These are phyloP conservation scores for Yponomeuta sedellus DNA, from an alignment of 2,888 invertebrate genomes.

Conservation along the genomic window DNA sequence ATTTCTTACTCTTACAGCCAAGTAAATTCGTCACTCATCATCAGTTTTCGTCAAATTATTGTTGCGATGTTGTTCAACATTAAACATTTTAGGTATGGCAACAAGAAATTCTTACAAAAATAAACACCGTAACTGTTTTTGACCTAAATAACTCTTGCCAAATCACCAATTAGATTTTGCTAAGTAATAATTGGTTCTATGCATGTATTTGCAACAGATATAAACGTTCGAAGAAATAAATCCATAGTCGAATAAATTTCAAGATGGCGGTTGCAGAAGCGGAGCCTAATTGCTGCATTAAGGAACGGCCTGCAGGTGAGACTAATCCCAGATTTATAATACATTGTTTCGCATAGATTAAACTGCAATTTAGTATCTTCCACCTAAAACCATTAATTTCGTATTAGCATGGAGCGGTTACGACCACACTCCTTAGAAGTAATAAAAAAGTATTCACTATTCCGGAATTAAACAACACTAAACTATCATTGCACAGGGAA, in stretches of 20 bases:
- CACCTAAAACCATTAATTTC: constrained; percentile 14
- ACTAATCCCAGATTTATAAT: constrained; percentile 51
- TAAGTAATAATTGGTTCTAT: background rate
- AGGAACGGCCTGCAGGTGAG: constrained; percentile 33
- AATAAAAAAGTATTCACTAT: too few relatives aligned
- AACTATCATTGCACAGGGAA: too few relatives aligned
- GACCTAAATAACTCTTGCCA: too few relatives aligned
- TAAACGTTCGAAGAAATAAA: background rate
- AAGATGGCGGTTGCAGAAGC: constrained; percentile 38
- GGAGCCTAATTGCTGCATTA: constrained; percentile 38
- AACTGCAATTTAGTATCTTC: constrained; percentile 40
- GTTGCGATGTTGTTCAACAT: too few relatives aligned
- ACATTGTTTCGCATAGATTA: constrained; percentile 54
- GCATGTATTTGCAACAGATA: background rate
- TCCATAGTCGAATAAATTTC: constrained; percentile 14
- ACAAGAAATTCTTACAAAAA: too few relatives aligned
- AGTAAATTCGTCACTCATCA: too few relatives aligned
- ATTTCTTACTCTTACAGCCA: too few relatives aligned
- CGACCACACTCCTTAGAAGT: background rate
- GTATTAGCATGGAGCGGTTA: constrained; percentile 8
- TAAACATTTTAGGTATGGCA: too few relatives aligned
- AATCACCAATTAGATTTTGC: too few relatives aligned
- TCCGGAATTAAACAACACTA: too few relatives aligned
- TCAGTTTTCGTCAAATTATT: too few relatives aligned
- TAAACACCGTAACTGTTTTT: too few relatives aligned